Evolutionary conservation across 2,797 vertebrate genomes (phyloP).

Genomic region (Sebastes oblongus): DNA sequence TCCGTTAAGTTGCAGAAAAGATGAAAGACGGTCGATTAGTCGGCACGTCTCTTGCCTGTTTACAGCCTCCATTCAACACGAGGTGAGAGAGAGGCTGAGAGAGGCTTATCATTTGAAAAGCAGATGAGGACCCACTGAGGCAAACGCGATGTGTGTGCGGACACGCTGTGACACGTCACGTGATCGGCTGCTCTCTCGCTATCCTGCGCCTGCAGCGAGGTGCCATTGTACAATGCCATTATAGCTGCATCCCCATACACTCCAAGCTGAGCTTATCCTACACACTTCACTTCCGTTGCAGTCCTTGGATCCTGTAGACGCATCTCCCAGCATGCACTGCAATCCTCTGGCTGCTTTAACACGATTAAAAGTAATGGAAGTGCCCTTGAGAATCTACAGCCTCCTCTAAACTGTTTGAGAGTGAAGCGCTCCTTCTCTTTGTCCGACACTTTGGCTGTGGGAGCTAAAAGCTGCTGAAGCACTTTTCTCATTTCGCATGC

Average conservation of each 20-base stretch:
- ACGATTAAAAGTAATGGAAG: constrained; percentile 30
- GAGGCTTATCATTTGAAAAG: constrained; percentile 34
- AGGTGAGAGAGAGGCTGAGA: neutral
- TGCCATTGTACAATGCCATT: constrained; percentile 7
- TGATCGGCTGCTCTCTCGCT: constrained; percentile 15
- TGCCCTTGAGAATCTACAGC: neutral
- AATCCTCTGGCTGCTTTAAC: constrained; percentile 19
- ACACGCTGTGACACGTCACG: constrained; percentile 1
- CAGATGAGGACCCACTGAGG: constrained; percentile 13
- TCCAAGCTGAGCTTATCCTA: constrained; percentile 37
- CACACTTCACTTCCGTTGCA: constrained; percentile 20
- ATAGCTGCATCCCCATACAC: neutral
- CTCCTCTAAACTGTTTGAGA: neutral
- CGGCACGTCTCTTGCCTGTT: neutral
- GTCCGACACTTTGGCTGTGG: neutral
- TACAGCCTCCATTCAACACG: constrained; percentile 2
- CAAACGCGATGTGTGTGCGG: neutral
- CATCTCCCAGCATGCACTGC: constrained; percentile 37
- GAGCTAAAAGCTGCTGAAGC: constrained; percentile 14
- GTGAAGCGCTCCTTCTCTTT: constrained; percentile 2
- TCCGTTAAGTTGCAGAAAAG: constrained; percentile 32
- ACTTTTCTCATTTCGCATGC: neutral
- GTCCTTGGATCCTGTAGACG: constrained; percentile 29
- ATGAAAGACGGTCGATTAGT: constrained; percentile 32
- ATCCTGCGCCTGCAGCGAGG: constrained; percentile 36